Evolutionary conservation across 2,888 invertebrate genomes (phyloP).

Genomic region (Muscina levida): DNA sequence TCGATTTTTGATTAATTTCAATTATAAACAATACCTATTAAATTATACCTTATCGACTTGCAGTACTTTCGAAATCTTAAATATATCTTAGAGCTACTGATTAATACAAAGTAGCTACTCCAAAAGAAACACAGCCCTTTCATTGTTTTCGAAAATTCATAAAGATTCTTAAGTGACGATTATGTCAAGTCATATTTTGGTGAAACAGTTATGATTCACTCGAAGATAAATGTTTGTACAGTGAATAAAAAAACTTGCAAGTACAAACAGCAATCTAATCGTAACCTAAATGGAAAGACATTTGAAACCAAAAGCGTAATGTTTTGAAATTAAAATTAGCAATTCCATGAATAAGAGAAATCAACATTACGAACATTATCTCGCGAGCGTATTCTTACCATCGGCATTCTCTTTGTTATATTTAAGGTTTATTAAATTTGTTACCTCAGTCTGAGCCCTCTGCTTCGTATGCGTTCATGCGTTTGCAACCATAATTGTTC

Average conservation of each 20-base stretch:
- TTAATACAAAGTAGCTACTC: background rate
- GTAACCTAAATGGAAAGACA: too few species aligned
- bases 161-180: conserved; percentile 25
- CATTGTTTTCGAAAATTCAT: conserved; percentile 4
- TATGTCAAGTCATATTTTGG: background rate
- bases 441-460: too few species aligned
- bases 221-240: background rate
- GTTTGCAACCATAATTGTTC: conserved; percentile 18
- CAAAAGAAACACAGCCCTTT: conserved; percentile 11
- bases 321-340: too few species aligned
- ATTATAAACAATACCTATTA: too few species aligned
- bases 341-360: too few species aligned
- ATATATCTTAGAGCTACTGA: conserved; percentile 25
- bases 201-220: conserved; percentile 16
- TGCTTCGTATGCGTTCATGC: background rate
- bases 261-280: too few species aligned
- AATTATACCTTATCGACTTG: background rate
- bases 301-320: too few species aligned
- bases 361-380: conserved; percentile 2
- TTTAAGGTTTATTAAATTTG: conserved; percentile 31
- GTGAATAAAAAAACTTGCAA: background rate
- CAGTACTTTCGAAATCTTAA: conserved; percentile 14
- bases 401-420: conserved; percentile 20
- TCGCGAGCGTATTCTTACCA: conserved; percentile 11
- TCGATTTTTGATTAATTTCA: too few species aligned